Percentiles rank a stretch among this genome's conserved stretches.
phyloP scores from a whole-genome alignment of 1,140 invertebrate species.

The Diploscapter pachys region DNA sequence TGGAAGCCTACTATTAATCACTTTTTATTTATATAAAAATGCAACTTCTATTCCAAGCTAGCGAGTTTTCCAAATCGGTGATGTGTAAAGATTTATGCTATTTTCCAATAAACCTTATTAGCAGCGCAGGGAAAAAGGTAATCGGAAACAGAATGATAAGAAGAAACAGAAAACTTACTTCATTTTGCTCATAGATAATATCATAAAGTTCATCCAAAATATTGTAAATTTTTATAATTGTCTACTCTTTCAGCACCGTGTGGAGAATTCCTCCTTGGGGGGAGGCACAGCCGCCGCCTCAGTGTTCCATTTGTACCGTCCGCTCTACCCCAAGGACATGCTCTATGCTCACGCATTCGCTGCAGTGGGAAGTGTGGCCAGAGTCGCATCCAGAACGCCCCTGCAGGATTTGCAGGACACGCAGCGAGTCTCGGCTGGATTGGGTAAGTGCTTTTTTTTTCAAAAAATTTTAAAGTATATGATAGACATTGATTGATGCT shows the following conservation, averaged over 20 bases:
- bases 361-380: slow-evolving; percentile 43
- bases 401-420: slow-evolving; percentile 44
- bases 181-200: too few relatives aligned
- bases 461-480: too few relatives aligned
- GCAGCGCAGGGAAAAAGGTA: too few relatives aligned
- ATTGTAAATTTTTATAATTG: not conserved
- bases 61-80: too few relatives aligned
- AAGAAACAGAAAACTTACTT: too few relatives aligned
- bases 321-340: slow-evolving; percentile 46
- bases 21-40: too few relatives aligned
- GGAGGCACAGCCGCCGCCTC: slow-evolving; percentile 38
- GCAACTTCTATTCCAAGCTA: too few relatives aligned
- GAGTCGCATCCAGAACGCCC: slow-evolving; percentile 38
- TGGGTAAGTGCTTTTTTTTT: slow-evolving; percentile 28
- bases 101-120: too few relatives aligned
- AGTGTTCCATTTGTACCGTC: slow-evolving; percentile 48
- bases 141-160: too few relatives aligned
- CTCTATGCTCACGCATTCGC: slow-evolving; percentile 53
- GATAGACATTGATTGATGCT: not conserved
- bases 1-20: too few relatives aligned
- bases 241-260: slow-evolving; percentile 17
- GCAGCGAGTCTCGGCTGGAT: slow-evolving; percentile 44
- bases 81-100: too few relatives aligned
- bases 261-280: slow-evolving; percentile 43
- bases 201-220: too few relatives aligned